These are phyloP conservation scores for Pyrrhosoma nymphula DNA, from an alignment of 2,888 invertebrate species.

Conservation along the genomic window DNA sequence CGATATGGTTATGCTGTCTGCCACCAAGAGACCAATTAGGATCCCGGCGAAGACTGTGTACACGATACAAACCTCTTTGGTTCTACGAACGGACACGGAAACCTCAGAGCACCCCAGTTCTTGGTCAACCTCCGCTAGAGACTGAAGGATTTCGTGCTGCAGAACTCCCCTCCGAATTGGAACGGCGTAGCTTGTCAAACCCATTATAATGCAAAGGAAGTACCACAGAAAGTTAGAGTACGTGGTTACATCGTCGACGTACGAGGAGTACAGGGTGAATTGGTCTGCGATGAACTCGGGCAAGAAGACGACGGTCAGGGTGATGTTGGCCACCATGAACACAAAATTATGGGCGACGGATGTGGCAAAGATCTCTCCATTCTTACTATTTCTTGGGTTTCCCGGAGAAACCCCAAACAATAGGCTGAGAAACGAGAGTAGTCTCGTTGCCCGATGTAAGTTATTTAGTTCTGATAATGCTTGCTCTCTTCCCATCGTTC, in stretches of 20 bases:
- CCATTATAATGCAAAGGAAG: not conserved
- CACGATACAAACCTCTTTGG: not conserved
- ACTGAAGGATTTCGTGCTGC: not conserved
- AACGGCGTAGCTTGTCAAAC: not conserved
- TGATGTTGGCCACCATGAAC: not conserved
- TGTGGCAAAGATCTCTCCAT: not conserved
- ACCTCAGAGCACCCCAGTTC: not conserved
- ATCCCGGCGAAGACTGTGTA: not conserved
- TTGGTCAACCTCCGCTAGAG: not conserved
- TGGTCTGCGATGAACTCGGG: not conserved
- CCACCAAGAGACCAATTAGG: not conserved
- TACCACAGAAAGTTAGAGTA: not conserved
- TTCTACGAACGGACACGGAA: not conserved
- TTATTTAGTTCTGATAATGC: not conserved
- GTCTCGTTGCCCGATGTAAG: not conserved
- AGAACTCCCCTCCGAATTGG: not conserved
- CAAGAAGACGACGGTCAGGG: not conserved
- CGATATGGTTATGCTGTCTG: accelerated
- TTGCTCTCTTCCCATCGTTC: not conserved
- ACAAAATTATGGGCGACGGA: not conserved
- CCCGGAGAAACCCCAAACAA: not conserved
- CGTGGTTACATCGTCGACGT: not conserved
- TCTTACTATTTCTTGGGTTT: not conserved
- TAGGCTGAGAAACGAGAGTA: not conserved
- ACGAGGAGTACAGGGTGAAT: not conserved